Evolutionary conservation across 1,140 invertebrate species (phyloP), one percentile per base, ranked within the genome.

Genomic region (Brachionus manjavacas): DNA sequence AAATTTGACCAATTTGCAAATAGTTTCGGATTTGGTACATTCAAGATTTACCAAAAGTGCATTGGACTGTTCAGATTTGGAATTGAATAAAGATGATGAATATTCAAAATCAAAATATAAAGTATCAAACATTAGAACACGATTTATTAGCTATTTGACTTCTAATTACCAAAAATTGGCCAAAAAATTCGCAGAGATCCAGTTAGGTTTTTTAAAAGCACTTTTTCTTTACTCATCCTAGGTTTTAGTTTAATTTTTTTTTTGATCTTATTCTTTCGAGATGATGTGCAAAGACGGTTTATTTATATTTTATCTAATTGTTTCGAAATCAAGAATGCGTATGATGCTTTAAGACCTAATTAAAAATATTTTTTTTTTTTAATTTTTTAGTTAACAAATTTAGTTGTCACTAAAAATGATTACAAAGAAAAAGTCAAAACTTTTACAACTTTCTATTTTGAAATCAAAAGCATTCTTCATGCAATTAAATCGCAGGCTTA

Each of bases 161-260:
- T 74, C 31, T 39, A 74, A 41, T 20, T 41, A 74, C 16, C 70
- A 43, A 74, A 74, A 20, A 11, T 41, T 74, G 31, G 23, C 9
- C 31, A 6, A 14, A 23, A 14, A 35, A 41, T 68, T 31, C 28
- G 39, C 1, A 74, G 43, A 74, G 35, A 74, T 41, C 39, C 70
- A 41, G 4, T 74, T 11, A 41, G 20, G 20, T 74, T 39, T 74
- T 74, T 74, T 74, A 74, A 41, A 74, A 23, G n/a, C 8, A 74
- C 70, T 41, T 74, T 74, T 74, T 74, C 39, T 74, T 16, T 74
- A 16, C 35, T 74, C 1, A 43, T 39, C 43, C 23, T 74, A 41
- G 8, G 70, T 23, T 74, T 74, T 74, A 74, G 66, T 68, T 28
- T 68, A 12, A 31, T 74, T 74, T 74, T 74, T 74, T 74, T 74